Percentiles rank a stretch among this genome's conserved stretches.
phyloP scores from a whole-genome alignment of 1,140 invertebrate species.

The Homalodisca vitripennis region DNA sequence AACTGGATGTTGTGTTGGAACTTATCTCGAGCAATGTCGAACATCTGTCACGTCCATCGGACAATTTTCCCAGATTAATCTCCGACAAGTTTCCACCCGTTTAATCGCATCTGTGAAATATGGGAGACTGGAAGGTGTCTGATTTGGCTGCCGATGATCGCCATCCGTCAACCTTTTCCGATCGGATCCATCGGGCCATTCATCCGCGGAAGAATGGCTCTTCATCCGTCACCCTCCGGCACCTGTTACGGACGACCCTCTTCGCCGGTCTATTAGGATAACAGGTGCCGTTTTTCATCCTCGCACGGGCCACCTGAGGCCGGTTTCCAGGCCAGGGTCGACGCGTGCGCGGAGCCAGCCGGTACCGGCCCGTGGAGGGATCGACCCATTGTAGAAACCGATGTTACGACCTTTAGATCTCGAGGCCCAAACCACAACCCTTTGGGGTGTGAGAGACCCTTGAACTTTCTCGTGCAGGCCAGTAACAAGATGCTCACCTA shows the following conservation, averaged over 20 bases:
- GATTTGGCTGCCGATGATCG: not conserved
- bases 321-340: not conserved
- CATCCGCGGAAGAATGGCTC: not conserved
- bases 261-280: conserved; percentile 23
- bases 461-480: no score
- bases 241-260: no score
- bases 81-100: not conserved
- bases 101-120: conserved; percentile 20
- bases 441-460: no score
- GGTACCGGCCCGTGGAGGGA: not conserved
- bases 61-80: not conserved
- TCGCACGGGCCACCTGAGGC: not conserved
- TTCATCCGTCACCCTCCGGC: conserved; percentile 10
- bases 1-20: no score
- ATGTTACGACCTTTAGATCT: not conserved
- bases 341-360: not conserved
- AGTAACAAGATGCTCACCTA: no score
- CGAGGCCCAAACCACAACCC: not conserved
- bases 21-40: not conserved
- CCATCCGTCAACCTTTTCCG: conserved; percentile 16
- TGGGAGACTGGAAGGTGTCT: not conserved
- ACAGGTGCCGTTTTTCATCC: conserved; percentile 10
- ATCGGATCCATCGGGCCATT: not conserved
- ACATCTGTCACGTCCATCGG: not conserved
- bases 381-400: not conserved